A percentile compares a stretch with the other conserved stretches of the same genome.
Evolutionary conservation across 2,888 invertebrate species (phyloP).

Genomic region (Nephrotoma guestfalica): DNA sequence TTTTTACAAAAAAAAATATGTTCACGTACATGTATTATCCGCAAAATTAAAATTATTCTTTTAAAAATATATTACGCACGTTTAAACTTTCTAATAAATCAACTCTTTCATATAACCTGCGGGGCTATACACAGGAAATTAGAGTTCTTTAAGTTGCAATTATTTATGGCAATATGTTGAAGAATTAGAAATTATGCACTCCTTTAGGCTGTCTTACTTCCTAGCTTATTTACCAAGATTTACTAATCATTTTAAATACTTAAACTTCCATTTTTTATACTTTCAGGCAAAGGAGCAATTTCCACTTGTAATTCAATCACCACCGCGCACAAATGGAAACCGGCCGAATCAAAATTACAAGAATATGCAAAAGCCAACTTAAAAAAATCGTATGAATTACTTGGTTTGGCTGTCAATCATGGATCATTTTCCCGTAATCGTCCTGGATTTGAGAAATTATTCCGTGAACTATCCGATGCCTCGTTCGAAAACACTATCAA

Average conservation of each 20-base stretch:
- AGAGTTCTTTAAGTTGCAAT: too few relatives aligned
- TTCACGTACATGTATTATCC: too few relatives aligned
- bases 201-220: neutral
- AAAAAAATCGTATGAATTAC: slow-evolving; percentile 57
- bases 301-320: slow-evolving; percentile 11
- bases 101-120: too few relatives aligned
- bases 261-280: slow-evolving; percentile 1
- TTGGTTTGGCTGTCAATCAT: slow-evolving; percentile 60
- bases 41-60: too few relatives aligned
- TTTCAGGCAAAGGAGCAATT: neutral
- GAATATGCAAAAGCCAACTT: slow-evolving; percentile 43
- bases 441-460: slow-evolving; percentile 59
- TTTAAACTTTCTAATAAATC: too few relatives aligned
- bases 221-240: too few relatives aligned
- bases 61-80: too few relatives aligned
- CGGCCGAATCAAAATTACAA: slow-evolving; percentile 21
- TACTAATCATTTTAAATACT: slow-evolving; percentile 18
- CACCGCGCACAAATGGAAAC: slow-evolving; percentile 17
- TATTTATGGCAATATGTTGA: too few relatives aligned
- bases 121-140: too few relatives aligned
- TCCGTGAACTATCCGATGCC: slow-evolving; percentile 55
- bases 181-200: too few relatives aligned
- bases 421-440: slow-evolving; percentile 62
- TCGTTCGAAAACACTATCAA: slow-evolving; percentile 60
- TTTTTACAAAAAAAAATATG: too few relatives aligned